Evolutionary conservation across 2,888 invertebrate species (phyloP).

Genomic region (Aricia artaxerxes): DNA sequence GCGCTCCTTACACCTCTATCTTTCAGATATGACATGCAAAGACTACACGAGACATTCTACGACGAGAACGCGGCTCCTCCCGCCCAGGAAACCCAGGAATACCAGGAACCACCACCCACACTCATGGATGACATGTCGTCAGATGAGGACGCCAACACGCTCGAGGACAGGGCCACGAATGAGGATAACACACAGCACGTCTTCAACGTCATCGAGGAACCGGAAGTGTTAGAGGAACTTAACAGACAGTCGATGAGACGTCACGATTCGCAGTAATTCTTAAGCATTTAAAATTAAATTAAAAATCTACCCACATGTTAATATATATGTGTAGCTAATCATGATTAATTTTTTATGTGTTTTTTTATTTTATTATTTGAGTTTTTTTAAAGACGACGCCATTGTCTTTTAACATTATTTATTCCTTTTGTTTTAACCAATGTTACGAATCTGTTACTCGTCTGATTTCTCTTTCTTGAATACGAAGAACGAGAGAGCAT

Average conservation of each 20-base stretch:
- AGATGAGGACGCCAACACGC: slow-evolving; percentile 5
- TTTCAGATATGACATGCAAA: slow-evolving; percentile 18
- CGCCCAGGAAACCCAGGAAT: background rate
- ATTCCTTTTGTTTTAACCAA: no score
- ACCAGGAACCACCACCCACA: background rate
- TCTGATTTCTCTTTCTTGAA: no score
- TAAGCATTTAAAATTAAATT: background rate
- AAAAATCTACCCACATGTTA: background rate
- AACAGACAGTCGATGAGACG: slow-evolving; percentile 29
- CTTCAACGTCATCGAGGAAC: slow-evolving; percentile 24
- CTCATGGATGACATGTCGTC: slow-evolving; percentile 18
- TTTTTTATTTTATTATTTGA: no score
- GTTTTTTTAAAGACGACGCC: no score
- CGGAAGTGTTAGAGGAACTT: slow-evolving; percentile 21
- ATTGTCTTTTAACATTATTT: no score
- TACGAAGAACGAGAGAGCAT: no score
- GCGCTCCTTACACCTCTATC: background rate
- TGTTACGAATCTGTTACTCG: no score
- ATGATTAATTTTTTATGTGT: background rate
- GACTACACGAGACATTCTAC: slow-evolving; percentile 15
- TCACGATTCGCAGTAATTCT: background rate
- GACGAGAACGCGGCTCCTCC: slow-evolving; percentile 5
- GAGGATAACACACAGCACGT: slow-evolving; percentile 22
- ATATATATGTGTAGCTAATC: background rate
- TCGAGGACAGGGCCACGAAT: background rate